Conservation (phyloP, 1,140 invertebrate species). For the Nephila pilipes region DNA sequence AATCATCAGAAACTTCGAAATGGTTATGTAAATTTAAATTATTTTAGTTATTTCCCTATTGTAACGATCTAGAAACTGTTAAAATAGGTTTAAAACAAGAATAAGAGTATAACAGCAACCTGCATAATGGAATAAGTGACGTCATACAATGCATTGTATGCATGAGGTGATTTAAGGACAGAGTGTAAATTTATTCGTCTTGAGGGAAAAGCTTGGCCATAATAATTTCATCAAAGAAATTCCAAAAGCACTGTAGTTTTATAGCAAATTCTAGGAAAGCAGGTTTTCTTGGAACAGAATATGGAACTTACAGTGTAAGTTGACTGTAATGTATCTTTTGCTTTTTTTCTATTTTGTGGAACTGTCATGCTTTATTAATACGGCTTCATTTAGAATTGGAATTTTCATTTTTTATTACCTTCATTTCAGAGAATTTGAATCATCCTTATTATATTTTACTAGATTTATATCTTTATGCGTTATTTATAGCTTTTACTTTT, state of each 20-base stretch:
- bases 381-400: too few relatives aligned
- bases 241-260: background rate
- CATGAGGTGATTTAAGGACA: slow-evolving; percentile 13
- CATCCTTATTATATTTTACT: too few relatives aligned
- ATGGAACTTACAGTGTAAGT: background rate
- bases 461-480: too few relatives aligned
- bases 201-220: background rate
- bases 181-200: slow-evolving; percentile 20
- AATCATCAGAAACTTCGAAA: too few relatives aligned
- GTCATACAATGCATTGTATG: background rate
- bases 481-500: too few relatives aligned
- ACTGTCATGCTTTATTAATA: background rate
- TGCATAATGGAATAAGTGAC: background rate
- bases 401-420: too few relatives aligned
- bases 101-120: background rate
- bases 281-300: background rate
- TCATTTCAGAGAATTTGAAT: too few relatives aligned
- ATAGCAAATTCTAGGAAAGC: background rate
- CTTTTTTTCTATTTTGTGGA: background rate
- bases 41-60: too few relatives aligned
- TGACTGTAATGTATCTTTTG: too few relatives aligned
- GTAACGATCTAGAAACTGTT: background rate
- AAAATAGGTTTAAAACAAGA: background rate
- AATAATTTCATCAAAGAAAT: slow-evolving; percentile 17
- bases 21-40: too few relatives aligned